Percentiles rank a stretch among this genome's conserved stretches.
Evolutionary conservation across 2,797 vertebrate species (phyloP).

Genomic region (Myotis vivesi): DNA sequence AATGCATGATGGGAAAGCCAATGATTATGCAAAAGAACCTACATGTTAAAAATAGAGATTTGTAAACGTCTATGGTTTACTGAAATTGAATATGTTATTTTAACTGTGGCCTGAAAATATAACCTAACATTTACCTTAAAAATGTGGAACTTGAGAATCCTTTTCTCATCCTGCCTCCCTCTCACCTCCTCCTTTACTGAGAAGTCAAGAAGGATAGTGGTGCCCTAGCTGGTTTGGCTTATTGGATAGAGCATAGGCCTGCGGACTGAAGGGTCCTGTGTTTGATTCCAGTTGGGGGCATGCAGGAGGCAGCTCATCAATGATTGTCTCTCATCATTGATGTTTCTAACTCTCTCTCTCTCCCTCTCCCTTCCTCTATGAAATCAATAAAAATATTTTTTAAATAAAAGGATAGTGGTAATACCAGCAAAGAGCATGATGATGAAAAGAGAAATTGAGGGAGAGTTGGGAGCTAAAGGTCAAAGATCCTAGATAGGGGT

Average conservation of each 20-base stretch:
- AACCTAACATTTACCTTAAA: neutral
- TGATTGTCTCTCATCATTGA: too few species aligned
- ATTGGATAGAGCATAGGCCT: too few species aligned
- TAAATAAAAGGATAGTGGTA: accelerated
- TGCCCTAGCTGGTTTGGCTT: too few species aligned
- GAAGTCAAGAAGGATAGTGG: accelerated
- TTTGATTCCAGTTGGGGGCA: too few species aligned
- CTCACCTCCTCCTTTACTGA: neutral
- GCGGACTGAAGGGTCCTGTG: too few species aligned
- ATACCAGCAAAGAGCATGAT: neutral
- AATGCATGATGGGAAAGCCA: neutral
- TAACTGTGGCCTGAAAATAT: neutral
- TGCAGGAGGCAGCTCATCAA: too few species aligned
- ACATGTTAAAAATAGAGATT: neutral
- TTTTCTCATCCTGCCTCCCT: neutral
- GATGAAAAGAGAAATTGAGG: neutral
- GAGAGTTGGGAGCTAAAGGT: too few species aligned
- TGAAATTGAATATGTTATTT: neutral
- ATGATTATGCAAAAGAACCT: neutral
- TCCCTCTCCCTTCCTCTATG: too few species aligned
- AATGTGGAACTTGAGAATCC: neutral
- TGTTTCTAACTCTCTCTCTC: too few species aligned
- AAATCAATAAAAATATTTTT: too few species aligned
- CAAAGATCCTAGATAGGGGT: neutral
- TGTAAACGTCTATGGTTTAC: neutral